Evolutionary conservation across 2,888 invertebrate species (phyloP), one percentile per base, ranked within the genome.

Genomic region (Microdon myrmicae): DNA sequence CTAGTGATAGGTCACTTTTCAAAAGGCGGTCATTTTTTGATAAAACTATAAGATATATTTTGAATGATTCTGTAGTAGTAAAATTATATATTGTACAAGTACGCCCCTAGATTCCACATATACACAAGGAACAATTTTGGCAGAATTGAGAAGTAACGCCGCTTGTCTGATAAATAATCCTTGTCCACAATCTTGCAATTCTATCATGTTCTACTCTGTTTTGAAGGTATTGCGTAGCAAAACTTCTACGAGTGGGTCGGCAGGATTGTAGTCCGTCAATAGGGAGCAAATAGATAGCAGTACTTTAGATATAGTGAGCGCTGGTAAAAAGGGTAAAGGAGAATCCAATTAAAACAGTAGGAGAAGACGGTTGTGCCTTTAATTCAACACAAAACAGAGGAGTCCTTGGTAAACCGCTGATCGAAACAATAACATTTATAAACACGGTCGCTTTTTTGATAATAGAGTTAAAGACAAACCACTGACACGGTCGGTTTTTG

Each of bases 161-260:
- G 78, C 78, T 69, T 78, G 79, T 60, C 77, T 78, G 60, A 37
- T 70, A 58, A 8, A n/a, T 10, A 43, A 32, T 89, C 82, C 96
- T 96, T 79, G 98, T 98, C 98, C 98, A 98, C 77, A 96, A 89
- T 81, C 96, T 89, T 71, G 98, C 98, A 81, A 96, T 95, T 79
- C 96, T 90, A 82, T 98, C 97, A 79, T 98, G 97, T 80, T 98
- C 97, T 78, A 94, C 95, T 66, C 96, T 86, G 82, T 98, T 96
- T 82, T 96, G 95, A 72, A 96, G 85, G 84, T 95, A 98, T 85
- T 98, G 97, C 69, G 95, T 95, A 43, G 97, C 98, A 84, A 98
- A 97, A 81, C 94, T 96, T 69, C 96, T 59, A 98, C 97, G 75
- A 98, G 82, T 2, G 97, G 97, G 83, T 98, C 97, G 76, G 94